These are phyloP conservation scores for Callipepla californica DNA, from an alignment of 2,113 vertebrate species.

Conservation along the genomic window DNA sequence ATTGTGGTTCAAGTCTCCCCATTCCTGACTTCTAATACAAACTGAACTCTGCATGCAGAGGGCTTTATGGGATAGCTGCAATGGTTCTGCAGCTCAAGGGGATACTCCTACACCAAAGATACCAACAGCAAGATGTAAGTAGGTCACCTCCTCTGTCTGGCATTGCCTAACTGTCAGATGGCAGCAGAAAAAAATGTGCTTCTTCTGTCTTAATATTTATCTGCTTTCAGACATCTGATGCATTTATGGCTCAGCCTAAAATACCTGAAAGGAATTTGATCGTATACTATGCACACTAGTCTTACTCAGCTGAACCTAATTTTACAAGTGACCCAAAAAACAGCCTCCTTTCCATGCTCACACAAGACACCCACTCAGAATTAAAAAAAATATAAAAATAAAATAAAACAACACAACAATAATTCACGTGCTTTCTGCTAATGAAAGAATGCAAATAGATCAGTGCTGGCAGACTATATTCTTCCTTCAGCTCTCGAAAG, in stretches of 20 bases:
- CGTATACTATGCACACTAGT: background rate
- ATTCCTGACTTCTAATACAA: background rate
- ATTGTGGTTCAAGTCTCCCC: background rate
- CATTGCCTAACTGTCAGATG: background rate
- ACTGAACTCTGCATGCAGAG: background rate
- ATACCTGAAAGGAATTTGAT: background rate
- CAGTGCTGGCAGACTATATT: background rate
- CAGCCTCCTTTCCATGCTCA: background rate
- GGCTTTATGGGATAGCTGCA: rapidly evolving
- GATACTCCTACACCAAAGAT: background rate
- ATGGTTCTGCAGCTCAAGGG: background rate
- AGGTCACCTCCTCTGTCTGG: background rate
- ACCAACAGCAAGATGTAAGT: background rate
- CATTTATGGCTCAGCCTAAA: background rate
- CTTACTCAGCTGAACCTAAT: background rate
- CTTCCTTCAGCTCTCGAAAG: background rate
- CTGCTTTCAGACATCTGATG: background rate
- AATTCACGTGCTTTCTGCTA: background rate
- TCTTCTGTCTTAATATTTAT: background rate
- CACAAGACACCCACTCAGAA: background rate
- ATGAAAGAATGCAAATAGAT: constrained; percentile 3
- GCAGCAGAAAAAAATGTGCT: background rate
- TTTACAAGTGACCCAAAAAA: background rate
- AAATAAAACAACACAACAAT: background rate
- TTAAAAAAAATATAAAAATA: background rate